Conservation (phyloP, 2,113 vertebrate species). For the Hymenochirus boettgeri region DNA sequence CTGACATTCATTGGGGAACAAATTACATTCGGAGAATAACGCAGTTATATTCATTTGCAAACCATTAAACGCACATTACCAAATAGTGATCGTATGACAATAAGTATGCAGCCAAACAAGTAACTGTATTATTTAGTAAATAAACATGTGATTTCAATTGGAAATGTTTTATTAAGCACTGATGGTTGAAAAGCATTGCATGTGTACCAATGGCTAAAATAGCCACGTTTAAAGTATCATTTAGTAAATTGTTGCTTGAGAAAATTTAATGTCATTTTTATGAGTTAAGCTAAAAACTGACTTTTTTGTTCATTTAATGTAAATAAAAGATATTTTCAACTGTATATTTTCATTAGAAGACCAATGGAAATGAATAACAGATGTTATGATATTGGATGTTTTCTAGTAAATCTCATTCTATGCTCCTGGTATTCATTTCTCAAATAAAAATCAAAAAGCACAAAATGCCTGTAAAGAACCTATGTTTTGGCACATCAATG, state of each 20-base stretch:
- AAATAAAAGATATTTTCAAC: neutral
- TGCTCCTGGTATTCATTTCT: neutral
- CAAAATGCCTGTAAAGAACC: too few relatives aligned
- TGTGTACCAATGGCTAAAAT: neutral
- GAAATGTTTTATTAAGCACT: constrained; percentile 5
- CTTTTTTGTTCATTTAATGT: neutral
- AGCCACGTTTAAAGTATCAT: neutral
- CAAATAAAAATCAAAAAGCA: neutral
- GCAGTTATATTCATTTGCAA: neutral
- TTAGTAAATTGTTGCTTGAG: neutral
- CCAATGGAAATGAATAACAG: neutral
- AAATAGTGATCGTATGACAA: neutral
- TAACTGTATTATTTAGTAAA: neutral
- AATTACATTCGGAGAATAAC: neutral
- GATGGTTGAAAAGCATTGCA: neutral
- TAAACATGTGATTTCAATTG: constrained; percentile 1
- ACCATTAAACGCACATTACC: neutral
- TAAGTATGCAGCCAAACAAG: neutral
- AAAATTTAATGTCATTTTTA: neutral
- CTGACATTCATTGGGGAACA: too few relatives aligned
- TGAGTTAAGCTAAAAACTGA: neutral
- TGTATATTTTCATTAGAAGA: neutral
- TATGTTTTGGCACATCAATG: too few relatives aligned
- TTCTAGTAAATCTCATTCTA: neutral
- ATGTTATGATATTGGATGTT: constrained; percentile 4